Conservation (phyloP, 2,888 invertebrate genomes). For the Drosophila lacicola region DNA sequence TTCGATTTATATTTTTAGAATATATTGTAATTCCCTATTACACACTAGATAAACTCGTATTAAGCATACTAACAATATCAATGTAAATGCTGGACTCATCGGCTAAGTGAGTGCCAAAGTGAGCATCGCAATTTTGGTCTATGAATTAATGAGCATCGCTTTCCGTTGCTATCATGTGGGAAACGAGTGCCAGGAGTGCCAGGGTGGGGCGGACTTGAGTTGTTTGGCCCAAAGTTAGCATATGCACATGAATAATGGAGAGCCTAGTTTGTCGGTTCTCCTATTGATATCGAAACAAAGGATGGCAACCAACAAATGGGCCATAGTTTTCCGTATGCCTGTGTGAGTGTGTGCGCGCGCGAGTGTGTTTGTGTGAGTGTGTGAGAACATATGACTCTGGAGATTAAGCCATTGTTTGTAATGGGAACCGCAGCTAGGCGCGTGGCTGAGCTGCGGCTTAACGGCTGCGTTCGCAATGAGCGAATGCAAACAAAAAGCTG, state of each 20-base stretch:
- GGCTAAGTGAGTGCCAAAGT: slow-evolving; percentile 54
- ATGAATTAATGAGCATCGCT: slow-evolving; percentile 65
- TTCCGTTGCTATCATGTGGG: slow-evolving; percentile 15
- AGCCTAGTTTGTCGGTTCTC: slow-evolving; percentile 60
- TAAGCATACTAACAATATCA: slow-evolving; percentile 1
- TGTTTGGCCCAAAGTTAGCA: slow-evolving; percentile 55
- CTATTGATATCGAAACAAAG: slow-evolving; percentile 71
- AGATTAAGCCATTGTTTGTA: slow-evolving; percentile 79
- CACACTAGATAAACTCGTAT: too few species aligned
- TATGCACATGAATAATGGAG: slow-evolving; percentile 75
- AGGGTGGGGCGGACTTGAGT: slow-evolving; percentile 10
- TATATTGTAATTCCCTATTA: too few species aligned
- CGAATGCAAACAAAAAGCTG: slow-evolving; percentile 45
- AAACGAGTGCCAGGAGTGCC: not conserved
- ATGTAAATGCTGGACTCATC: slow-evolving; percentile 11
- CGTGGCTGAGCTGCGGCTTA: slow-evolving; percentile 70
- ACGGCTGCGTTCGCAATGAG: slow-evolving; percentile 58
- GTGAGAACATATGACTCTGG: slow-evolving; percentile 71
- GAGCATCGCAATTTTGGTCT: slow-evolving; percentile 61
- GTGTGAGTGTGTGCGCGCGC: slow-evolving; percentile 14
- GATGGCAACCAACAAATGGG: slow-evolving; percentile 42
- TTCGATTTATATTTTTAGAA: too few species aligned
- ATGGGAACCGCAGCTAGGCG: slow-evolving; percentile 54
- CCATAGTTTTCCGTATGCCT: slow-evolving; percentile 23
- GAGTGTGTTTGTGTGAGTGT: slow-evolving; percentile 13